Conservation (phyloP, 2,797 vertebrate species). For the Sphaeramia orbicularis region DNA sequence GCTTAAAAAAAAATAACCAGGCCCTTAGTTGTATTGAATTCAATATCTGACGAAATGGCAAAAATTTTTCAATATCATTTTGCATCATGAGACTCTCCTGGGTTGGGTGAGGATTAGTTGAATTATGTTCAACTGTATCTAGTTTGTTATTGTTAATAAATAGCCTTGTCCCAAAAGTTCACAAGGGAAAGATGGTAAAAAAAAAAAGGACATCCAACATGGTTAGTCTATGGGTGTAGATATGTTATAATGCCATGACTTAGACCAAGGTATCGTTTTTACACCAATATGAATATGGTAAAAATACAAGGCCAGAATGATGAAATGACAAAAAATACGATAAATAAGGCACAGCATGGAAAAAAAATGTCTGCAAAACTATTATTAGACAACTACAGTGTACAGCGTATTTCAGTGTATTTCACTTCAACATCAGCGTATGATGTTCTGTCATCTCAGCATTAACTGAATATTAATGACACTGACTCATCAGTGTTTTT, state of each 20-base stretch:
- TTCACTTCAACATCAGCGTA: constrained; percentile 30
- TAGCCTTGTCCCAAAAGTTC: too few relatives aligned
- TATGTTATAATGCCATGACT: constrained; percentile 5
- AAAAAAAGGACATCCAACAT: constrained; percentile 48
- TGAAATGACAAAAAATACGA: constrained; percentile 39
- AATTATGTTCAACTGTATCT: too few relatives aligned
- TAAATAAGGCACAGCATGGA: constrained; percentile 53
- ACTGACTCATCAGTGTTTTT: constrained; percentile 43
- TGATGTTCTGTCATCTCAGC: constrained; percentile 35
- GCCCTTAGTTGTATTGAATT: not conserved
- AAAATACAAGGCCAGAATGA: constrained; percentile 29
- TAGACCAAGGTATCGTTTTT: constrained; percentile 8
- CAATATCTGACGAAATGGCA: not conserved
- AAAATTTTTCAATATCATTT: not conserved
- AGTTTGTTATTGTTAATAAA: too few relatives aligned
- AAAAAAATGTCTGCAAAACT: constrained; percentile 17
- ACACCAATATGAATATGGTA: constrained; percentile 13
- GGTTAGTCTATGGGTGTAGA: constrained; percentile 34
- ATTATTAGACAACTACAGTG: constrained; percentile 9
- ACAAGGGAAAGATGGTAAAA: not conserved
- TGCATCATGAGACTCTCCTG: too few relatives aligned
- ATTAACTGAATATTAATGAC: constrained; percentile 51
- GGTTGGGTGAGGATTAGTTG: too few relatives aligned
- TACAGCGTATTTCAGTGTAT: not conserved
- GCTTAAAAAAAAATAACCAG: constrained; percentile 2